Base-by-base conservation (phyloP, 2,888 invertebrate genomes). In the Dryadula phaetusa region DNA sequence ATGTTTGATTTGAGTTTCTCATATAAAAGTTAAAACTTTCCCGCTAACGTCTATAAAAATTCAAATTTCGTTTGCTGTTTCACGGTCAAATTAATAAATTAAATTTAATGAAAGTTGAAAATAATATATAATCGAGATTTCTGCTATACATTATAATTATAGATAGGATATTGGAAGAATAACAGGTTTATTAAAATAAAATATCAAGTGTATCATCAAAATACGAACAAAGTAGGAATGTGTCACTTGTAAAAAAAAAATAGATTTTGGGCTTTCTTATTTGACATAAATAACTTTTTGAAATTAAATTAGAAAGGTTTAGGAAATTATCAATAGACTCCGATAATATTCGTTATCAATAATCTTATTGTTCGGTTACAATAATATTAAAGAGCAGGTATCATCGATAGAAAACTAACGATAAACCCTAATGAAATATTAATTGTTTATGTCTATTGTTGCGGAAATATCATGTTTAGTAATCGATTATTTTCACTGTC, bases 41-140 rank as follows among this genome's bases (percentile, higher is more conserved):
- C 22, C n/a, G 14, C 25, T 49, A 49, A 49, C 25, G 7, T 49
- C 25, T 3, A n/a, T 49, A 49, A 25, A 49, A 16, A 7, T 8
- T n/a, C 0, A n/a, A 8, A 28, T 52, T 52, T 28, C 28, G 1
- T 52, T 8, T 37, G 1, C 12, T 10, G n/a, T 52, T 49, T 52
- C 28, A 52, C 3, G 49, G 49, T 16, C 49, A 52, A 10, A 52
- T 52, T 52, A 52, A 52, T 52, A 28, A 52, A 28, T 52, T 16
- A 3, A 16, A 4, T 0, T n/a, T 8, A 4, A 52, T 16, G 28
- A 52, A 52, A 52, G 28, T 3, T n/a, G 28, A 52, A 52, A 28
- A 28, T 28, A 47, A 2, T 25, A n/a, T 52, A 16, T 37, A 37
- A 10, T 37, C 32, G 8, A 32, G 28, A 28, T 3, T 3, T 28